A percentile compares a stretch with the other conserved stretches of the same genome.
Conservation (phyloP, 2,888 invertebrate species). For the Phyllotreta striolata region DNA sequence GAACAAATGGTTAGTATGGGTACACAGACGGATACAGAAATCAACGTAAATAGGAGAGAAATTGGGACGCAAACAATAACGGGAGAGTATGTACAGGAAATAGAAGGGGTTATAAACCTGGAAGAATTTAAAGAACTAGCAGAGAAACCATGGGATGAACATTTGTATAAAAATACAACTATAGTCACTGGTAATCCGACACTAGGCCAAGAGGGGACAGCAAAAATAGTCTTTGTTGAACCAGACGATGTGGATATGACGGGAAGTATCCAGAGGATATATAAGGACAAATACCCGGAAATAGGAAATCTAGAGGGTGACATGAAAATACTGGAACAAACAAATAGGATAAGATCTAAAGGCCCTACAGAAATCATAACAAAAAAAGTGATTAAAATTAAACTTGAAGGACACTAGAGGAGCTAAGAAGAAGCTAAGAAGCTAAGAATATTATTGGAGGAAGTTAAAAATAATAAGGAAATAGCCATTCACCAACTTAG, state of each 20-base stretch:
- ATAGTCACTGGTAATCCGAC: slow-evolving; percentile 15
- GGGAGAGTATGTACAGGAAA: neutral
- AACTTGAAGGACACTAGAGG: neutral
- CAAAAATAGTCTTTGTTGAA: slow-evolving; percentile 28
- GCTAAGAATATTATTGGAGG: neutral
- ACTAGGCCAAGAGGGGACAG: neutral
- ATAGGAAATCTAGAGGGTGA: slow-evolving; percentile 13
- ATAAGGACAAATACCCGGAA: slow-evolving; percentile 29
- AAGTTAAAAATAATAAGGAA: neutral
- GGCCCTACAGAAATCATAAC: neutral
- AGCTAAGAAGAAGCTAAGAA: slow-evolving; percentile 8
- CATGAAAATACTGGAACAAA: slow-evolving; percentile 24
- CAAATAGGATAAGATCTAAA: slow-evolving; percentile 4
- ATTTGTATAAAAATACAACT: neutral
- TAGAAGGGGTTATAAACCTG: neutral
- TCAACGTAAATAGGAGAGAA: neutral
- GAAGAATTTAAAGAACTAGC: neutral
- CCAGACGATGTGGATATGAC: slow-evolving; percentile 25
- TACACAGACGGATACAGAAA: neutral
- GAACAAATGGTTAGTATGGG: neutral
- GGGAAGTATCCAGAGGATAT: slow-evolving; percentile 26
- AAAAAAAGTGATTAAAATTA: slow-evolving; percentile 17
- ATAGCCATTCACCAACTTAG: slow-evolving; percentile 12
- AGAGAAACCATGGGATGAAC: slow-evolving; percentile 5
- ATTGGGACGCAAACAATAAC: neutral